Evolutionary conservation across 2,113 vertebrate genomes (phyloP), one percentile per base, ranked within the genome.

Genomic region (Oostethus manadensis): DNA sequence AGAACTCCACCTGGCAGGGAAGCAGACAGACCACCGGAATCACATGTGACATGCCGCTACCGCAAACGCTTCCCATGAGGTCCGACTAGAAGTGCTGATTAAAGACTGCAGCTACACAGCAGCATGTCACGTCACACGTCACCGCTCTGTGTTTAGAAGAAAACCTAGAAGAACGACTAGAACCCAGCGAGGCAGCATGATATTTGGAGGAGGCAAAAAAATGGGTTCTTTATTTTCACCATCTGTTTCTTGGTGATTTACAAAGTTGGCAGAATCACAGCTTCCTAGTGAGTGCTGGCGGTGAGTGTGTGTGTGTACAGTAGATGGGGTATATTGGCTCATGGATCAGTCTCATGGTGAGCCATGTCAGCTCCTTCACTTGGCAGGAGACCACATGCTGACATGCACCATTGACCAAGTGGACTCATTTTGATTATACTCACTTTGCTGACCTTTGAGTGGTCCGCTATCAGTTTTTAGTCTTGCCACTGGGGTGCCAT

Each of bases 301-400:
- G 51, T n/a, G 10, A 40, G 20, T 42, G 18, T 20, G n/a, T 40
- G 6, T 20, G 51, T 40, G 51, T 7, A 33, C 29, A 33, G n/a
- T 33, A 2, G n/a, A 8, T 33, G 50, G 49, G 65, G 46, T 60
- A 56, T 47, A 51, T 40, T 46, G 54, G 68, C 66, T 68, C 14
- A 45, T 20, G 43, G 62, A 74, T 78, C 66, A 60, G 50, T 62
- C 77, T 64, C 77, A 59, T 17, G 60, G 58, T 76, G 79, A 73
- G 64, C 64, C 60, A 46, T 53, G 73, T 59, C 69, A 13, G 56
- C 64, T 67, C 43, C 11, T 50, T 33, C 64, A 45, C 56, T 73
- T 56, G 73, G 54, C 72, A 66, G 51, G 51, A 56, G 74, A 70
- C 68, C 58, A 45, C 78, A 53, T 51, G 70, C 66, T 59, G 72